phyloP scores from a whole-genome alignment of 2,888 invertebrate species.

The Platynereis dumerilii region DNA sequence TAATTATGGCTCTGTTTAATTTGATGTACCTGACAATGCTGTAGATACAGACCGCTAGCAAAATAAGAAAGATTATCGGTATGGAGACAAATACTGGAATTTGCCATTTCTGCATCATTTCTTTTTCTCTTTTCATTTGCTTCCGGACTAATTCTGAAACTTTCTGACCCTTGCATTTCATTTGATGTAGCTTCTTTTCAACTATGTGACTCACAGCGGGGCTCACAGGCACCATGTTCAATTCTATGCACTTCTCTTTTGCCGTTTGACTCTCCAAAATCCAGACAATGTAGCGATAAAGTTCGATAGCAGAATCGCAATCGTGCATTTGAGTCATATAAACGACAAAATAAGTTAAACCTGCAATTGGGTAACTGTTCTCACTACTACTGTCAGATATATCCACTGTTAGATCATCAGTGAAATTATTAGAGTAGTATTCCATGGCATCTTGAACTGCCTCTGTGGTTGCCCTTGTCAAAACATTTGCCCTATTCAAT shows the following conservation, averaged over 20 bases:
- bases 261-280: conserved; percentile 34
- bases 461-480: conserved; percentile 35
- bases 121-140: conserved; percentile 38
- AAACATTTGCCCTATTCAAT: conserved; percentile 32
- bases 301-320: conserved; percentile 49
- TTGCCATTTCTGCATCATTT: conserved; percentile 40
- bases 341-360: conserved; percentile 53
- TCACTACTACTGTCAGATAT: conserved; percentile 37
- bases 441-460: conserved; percentile 23
- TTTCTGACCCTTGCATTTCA: conserved; percentile 42
- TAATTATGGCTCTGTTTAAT: conserved; percentile 26
- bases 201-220: conserved; percentile 32
- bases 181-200: conserved; percentile 39
- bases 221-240: conserved; percentile 46
- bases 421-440: background rate
- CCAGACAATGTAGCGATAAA: conserved; percentile 52
- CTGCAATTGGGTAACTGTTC: conserved; percentile 49
- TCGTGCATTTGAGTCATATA: conserved; percentile 37
- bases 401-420: conserved; percentile 29
- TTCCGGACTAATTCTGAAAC: conserved; percentile 41
- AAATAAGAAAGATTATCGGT: conserved; percentile 36
- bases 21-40: conserved; percentile 39
- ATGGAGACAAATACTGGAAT: conserved; percentile 40
- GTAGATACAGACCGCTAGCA: conserved; percentile 38
- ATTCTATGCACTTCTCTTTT: conserved; percentile 26